These are phyloP conservation scores for Scaptomyza tumidula DNA, from an alignment of 2,888 invertebrate species.

Conservation along the genomic window DNA sequence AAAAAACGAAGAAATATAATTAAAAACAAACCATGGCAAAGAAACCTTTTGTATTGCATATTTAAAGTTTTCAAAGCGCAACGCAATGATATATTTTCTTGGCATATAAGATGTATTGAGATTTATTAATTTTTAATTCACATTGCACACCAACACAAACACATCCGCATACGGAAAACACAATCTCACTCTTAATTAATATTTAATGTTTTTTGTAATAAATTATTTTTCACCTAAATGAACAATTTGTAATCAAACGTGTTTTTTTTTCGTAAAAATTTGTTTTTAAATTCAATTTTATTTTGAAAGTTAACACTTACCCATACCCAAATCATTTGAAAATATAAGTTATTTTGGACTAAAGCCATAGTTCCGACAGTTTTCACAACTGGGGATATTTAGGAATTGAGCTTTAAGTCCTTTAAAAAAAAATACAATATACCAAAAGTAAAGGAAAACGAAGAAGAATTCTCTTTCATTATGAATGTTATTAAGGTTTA, in stretches of 20 bases:
- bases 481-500: no score
- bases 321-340: no score
- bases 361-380: no score
- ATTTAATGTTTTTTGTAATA: constrained; percentile 75
- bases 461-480: no score
- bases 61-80: constrained; percentile 45
- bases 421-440: no score
- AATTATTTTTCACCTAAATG: constrained; percentile 66
- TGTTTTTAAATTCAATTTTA: no score
- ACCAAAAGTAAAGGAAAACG: no score
- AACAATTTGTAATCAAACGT: constrained; percentile 9
- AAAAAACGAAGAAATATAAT: constrained; percentile 17
- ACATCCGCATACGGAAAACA: constrained; percentile 21
- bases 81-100: constrained; percentile 45
- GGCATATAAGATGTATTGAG: constrained; percentile 56
- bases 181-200: constrained; percentile 71
- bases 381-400: no score
- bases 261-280: background rate
- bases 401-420: no score
- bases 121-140: constrained; percentile 58
- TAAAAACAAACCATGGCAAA: constrained; percentile 6
- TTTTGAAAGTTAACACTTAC: no score
- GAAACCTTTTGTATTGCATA: constrained; percentile 48
- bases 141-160: constrained; percentile 9
- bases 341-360: no score